Evolutionary conservation across 2,113 vertebrate genomes (phyloP), one percentile per base, ranked within the genome.

Genomic region (Odocoileus hemionus): DNA sequence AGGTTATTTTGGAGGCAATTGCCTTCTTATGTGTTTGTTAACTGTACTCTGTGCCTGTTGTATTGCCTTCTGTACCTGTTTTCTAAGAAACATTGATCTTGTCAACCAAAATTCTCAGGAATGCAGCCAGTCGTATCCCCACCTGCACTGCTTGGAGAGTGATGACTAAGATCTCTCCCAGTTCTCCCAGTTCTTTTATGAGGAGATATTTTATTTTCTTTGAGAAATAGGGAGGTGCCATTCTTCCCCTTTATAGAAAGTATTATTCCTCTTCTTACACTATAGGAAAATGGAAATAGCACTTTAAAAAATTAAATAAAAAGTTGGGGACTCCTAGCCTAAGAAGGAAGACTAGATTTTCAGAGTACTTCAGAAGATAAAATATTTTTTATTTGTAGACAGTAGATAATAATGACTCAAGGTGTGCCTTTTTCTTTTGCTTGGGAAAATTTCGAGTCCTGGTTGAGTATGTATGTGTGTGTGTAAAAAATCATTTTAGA

Each of bases 131-230:
- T 83, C n/a, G 5, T 14, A 78, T 83, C 47, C 21, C 9, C 0
- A 8, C 36, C 47, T 74, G 23, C 30, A 88, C 28, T 52, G 28
- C 50, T 89, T 85, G n/a, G 39, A 94, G 61, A 76, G 76, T 33
- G 55, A 13, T 23, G 36, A 50, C 47, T n/a, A 82, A 13, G 19
- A 58, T 50, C 6, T 78, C 7, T 83, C 83, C 45, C 28, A 9
- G 1, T 52, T 64, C 43, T 95, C 76, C 45, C 28, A 9, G 1
- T 52, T 64, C 43, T 95, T 88, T 83, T 80, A 39, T 93, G 64
- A 89, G 89, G 60, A 55, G 54, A 33, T 64, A 7, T 87, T 95
- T 95, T 91, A 78, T 96, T 96, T 94, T 94, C 79, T 95, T 47
- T 78, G 54, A 96, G 76, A 94, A 87, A 74, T 60, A 61, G 7